phyloP scores from a whole-genome alignment of 2,797 vertebrate species.

The Anguilla marmorata region DNA sequence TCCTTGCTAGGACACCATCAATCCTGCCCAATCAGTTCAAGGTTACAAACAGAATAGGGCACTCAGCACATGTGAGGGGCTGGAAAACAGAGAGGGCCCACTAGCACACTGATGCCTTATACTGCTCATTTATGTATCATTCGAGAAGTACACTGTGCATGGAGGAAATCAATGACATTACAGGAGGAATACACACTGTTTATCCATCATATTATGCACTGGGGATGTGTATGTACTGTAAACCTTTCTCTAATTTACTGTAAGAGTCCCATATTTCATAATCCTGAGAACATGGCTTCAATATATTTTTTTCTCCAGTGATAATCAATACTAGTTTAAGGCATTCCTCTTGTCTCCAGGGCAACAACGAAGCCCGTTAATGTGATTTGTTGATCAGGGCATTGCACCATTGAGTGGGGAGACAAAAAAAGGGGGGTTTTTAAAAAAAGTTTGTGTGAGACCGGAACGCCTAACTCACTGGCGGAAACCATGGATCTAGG shows the following conservation, averaged over 20 bases:
- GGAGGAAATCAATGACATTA: neutral
- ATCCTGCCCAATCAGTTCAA: slow-evolving; percentile 47
- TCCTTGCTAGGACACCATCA: slow-evolving; percentile 34
- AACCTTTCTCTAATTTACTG: neutral
- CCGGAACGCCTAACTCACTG: slow-evolving; percentile 21
- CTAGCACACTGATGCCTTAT: neutral
- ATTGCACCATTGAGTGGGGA: neutral
- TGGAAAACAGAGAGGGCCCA: neutral
- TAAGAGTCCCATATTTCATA: neutral
- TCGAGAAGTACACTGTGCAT: neutral
- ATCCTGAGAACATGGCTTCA: neutral
- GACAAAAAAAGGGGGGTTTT: neutral
- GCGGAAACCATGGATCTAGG: neutral
- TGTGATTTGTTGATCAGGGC: neutral
- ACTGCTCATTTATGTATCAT: neutral
- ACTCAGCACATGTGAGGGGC: neutral
- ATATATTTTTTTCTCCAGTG: neutral
- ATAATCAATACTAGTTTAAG: neutral
- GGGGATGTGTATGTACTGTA: neutral
- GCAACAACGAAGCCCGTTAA: slow-evolving; percentile 2
- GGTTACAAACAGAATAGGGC: slow-evolving; percentile 35
- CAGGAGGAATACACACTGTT: neutral
- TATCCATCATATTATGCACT: neutral
- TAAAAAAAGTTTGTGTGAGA: neutral
- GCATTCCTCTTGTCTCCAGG: neutral